Conservation (phyloP, 2,888 invertebrate genomes). For the Graphium colonna region DNA sequence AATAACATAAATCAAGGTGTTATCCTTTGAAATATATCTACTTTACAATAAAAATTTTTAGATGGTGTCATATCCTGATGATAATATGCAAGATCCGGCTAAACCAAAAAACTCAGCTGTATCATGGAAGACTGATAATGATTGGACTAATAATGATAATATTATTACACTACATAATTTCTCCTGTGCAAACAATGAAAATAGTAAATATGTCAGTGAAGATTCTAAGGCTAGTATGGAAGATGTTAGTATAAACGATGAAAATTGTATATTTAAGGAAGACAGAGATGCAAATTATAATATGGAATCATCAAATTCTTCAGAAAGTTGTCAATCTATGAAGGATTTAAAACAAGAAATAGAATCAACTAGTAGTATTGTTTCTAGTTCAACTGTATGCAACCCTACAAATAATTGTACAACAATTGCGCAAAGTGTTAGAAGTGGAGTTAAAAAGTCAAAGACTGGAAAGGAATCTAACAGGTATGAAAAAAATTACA, state of each 20-base stretch:
- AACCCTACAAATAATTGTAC: conserved; percentile 55
- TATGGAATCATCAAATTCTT: conserved; percentile 74
- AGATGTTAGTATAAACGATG: conserved; percentile 69
- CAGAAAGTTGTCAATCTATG: conserved; percentile 72
- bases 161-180: conserved; percentile 62
- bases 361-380: conserved; percentile 50
- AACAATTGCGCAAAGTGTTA: conserved; percentile 49
- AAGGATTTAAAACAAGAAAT: conserved; percentile 65
- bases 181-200: conserved; percentile 56
- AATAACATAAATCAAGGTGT: neutral
- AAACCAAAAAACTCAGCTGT: conserved; percentile 72
- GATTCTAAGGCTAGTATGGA: conserved; percentile 73
- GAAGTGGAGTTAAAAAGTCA: conserved; percentile 55
- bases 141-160: conserved; percentile 64
- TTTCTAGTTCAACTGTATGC: conserved; percentile 51
- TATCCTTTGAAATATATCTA: neutral
- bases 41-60: conserved; percentile 28
- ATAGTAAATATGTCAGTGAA: conserved; percentile 65
- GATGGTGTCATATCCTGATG: conserved; percentile 73
- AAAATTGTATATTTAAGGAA: conserved; percentile 70
- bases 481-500: conserved; percentile 56
- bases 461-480: conserved; percentile 67
- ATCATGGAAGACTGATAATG: conserved; percentile 65
- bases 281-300: conserved; percentile 72
- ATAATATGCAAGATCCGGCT: conserved; percentile 65